phyloP scores from a whole-genome alignment of 2,113 vertebrate genomes.

The Esox niger region DNA sequence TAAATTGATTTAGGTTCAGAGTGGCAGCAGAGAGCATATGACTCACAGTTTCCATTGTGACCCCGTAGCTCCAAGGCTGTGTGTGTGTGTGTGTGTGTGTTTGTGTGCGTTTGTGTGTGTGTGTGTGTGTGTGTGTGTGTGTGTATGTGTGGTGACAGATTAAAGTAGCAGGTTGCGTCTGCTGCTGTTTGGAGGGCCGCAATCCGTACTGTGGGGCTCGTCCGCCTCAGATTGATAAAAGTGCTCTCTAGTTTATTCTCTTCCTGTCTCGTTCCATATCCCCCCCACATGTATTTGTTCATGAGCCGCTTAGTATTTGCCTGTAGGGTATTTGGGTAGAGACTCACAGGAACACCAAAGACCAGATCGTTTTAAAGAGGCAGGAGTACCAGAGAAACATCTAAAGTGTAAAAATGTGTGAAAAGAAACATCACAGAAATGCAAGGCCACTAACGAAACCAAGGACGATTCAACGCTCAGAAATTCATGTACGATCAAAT shows the following conservation, averaged over 20 bases:
- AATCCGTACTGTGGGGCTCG: constrained; percentile 41
- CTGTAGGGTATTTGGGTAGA: constrained; percentile 15
- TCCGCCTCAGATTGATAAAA: constrained; percentile 38
- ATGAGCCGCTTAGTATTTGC: constrained; percentile 7
- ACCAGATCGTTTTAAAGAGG: constrained; percentile 4
- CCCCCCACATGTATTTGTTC: too few relatives aligned
- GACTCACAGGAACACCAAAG: constrained; percentile 31
- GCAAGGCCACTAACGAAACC: too few relatives aligned
- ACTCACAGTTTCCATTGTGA: constrained; percentile 74
- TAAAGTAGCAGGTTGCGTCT: constrained; percentile 31
- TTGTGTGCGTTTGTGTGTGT: constrained; percentile 28
- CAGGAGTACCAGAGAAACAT: constrained; percentile 20
- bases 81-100: constrained; percentile 19
- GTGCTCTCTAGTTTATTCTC: too few relatives aligned
- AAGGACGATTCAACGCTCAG: too few relatives aligned
- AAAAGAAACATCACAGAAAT: too few relatives aligned
- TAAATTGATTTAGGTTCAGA: constrained; percentile 71
- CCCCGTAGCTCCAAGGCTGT: constrained; percentile 50
- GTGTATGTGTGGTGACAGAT: neutral
- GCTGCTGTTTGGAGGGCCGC: constrained; percentile 26
- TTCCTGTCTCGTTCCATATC: too few relatives aligned
- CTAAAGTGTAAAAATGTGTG: too few relatives aligned
- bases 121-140: neutral
- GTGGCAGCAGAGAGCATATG: constrained; percentile 61
- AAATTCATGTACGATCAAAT: too few relatives aligned